Evolutionary conservation across 1,140 invertebrate species (phyloP), one percentile per base, ranked within the genome.

Genomic region (Lerema accius): DNA sequence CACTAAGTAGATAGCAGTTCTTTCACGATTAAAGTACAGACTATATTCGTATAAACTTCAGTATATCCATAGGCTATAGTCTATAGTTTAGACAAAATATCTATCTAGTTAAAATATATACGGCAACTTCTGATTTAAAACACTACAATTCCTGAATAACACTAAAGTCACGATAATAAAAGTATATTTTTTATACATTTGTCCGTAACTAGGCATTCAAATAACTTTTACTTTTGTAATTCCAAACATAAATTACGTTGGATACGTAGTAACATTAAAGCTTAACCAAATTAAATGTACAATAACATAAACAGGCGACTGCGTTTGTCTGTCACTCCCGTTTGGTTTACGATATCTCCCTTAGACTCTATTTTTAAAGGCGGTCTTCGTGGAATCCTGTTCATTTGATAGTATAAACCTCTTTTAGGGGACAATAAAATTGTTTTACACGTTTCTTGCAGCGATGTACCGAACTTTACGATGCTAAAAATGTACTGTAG

Each of bases 341-440:
- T 13, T 32, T 42, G 26, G 40, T 56, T 43, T 43, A 56, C 51
- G 26, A 49, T 46, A 42, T 61, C 64, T 56, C 56, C 63, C 56
- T 58, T 70, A 56, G 32, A 26, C 48, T 49, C 49, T 73, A 80
- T 77, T 76, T 77, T 76, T 72, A 69, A 78, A 68, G 66, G 43
- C 66, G 71, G 74, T 73, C 62, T 73, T 73, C 67, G 50, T 61
- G 49, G 67, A 69, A 72, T 55, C 65, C 65, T 62, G 46, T 48
- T 64, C 73, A 74, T 71, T 69, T 69, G 67, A 78, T 74, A 72
- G 73, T 69, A 75, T 79, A 79, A 80, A 80, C 74, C 66, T 74
- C 76, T 80, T 83, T 83, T 85, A 82, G 75, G 72, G 69, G 64
- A 86, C 81, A 84, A 82, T 86, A 82, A 85, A 86, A 80, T 32